Base-by-base conservation (phyloP, 2,113 vertebrate species). In the Pteropus alecto region DNA sequence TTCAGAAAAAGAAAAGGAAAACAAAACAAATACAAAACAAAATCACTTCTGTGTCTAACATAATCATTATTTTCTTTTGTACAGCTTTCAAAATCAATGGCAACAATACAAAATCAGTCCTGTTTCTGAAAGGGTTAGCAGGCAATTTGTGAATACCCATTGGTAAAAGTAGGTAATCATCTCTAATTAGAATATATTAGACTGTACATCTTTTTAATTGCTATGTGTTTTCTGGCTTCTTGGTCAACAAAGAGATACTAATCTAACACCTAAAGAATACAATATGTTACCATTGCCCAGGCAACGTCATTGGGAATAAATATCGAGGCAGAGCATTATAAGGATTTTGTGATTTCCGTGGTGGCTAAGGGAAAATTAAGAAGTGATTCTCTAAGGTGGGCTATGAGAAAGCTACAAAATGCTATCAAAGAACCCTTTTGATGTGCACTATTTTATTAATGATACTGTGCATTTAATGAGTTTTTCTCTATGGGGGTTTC, bases 171-270 rank as follows among this genome's bases (percentile, higher is more conserved):
- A 5, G 70, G 3, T 48, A 96, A 90, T 92, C 56, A 83, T 78
- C 76, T 93, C 58, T 96, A 81, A 95, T 93, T 51, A 92, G 84
- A 93, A 94, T 77, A 79, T 96, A 96, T 96, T 70, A 95, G 43
- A 63, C 67, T 38, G 70, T 67, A 54, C 43, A n/a, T 30, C 46
- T 87, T 94, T 90, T 96, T 95, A 92, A 95, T 94, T 94, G 88
- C 90, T 87, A 14, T 88, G 67, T 70, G 81, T 63, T 95, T 78
- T 46, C 93, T 95, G 56, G 43, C 77, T 97, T 96, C 54, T 21
- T 67, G 87, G 71, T 96, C 95, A 95, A 92, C 43, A 93, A 88
- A 96, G 79, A 94, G 91, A 71, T 60, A 76, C 1, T 61, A 22
- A 41, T 79, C 28, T 95, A 58, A 60, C 77, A 90, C 14, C 77